Evolutionary conservation across 2,113 vertebrate species (phyloP), one percentile per base, ranked within the genome.

Genomic region (Lucifuga dentata): DNA sequence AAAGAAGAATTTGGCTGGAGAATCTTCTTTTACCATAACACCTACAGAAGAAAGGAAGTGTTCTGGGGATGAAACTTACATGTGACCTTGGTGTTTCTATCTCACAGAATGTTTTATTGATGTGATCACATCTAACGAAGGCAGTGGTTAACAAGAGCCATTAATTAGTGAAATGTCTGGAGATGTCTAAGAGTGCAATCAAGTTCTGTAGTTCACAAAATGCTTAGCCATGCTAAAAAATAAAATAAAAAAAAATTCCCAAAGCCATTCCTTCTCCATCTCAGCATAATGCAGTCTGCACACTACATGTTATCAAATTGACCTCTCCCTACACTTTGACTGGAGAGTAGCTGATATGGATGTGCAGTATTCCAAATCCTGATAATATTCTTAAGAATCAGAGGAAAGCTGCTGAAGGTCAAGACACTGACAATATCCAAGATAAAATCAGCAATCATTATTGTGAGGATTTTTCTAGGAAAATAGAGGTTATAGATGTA

Each of bases 51-150:
- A n/a, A 10, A 48, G 33, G 33, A 21, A 13, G 24, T 6, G 23
- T 26, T 17, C 8, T 35, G 10, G 33, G 33, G 33, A 26, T 2
- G 21, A 23, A 2, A 11, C 23, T 11, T 23, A 21, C 16, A 45
- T 21, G 12, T 49, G 60, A 73, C 59, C 59, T 73, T 43, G 49
- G 24, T 15, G 24, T 57, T 33, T 16, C 26, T 24, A n/a, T 6
- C 48, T 8, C 26, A 40, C 46, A 40, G 6, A 19, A 68, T 68
- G 41, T 75, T 75, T 75, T 67, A 75, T 75, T 75, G 56, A 75
- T 75, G 53, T 29, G 48, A 55, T 35, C 40, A 23, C 48, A 45
- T 75, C 48, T 33, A 23, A 38, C 10, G 11, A 33, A 44, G 46
- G 40, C 33, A 40, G 56, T 61, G 46, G 44, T 75, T 75, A 68